Evolutionary conservation across 2,888 invertebrate genomes (phyloP).

Genomic region (Artemia sinica): DNA sequence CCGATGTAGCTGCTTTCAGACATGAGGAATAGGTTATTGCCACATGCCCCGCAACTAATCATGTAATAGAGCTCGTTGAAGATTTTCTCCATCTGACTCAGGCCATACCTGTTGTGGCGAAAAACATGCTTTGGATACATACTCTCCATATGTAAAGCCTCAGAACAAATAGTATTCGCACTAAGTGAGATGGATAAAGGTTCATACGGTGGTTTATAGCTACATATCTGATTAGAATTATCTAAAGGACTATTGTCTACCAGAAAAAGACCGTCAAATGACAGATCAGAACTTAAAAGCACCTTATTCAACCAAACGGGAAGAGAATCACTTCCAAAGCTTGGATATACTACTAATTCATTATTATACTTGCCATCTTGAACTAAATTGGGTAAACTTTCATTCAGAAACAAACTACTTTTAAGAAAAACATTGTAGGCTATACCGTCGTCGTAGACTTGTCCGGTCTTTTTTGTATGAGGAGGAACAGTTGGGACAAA

Average conservation of each 20-base stretch:
- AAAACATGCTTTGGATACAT: conserved; percentile 28
- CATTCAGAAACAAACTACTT: background rate
- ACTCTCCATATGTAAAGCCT: conserved; percentile 28
- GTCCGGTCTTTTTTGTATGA: conserved; percentile 16
- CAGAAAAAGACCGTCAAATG: conserved; percentile 24
- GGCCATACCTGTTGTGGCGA: conserved; percentile 39
- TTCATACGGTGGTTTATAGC: background rate
- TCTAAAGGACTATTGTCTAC: conserved; percentile 26
- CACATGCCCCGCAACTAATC: too few relatives aligned
- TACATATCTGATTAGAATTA: conserved; percentile 20
- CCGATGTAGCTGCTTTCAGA: background rate
- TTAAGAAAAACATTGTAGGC: background rate
- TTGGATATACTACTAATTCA: conserved; percentile 8
- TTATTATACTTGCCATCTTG: background rate
- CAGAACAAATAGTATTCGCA: conserved; percentile 24
- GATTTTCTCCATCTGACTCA: conserved; percentile 16
- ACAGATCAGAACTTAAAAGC: background rate
- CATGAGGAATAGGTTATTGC: background rate
- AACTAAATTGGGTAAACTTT: background rate
- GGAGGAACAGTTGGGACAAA: conserved; percentile 19
- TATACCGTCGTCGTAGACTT: background rate
- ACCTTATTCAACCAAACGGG: background rate
- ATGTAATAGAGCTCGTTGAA: background rate
- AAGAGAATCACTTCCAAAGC: background rate
- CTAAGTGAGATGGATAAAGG: background rate